Evolutionary conservation across 35 echinoderm and acorn worm species (phyloP), one percentile per base, ranked within the genome.

Genomic region (Amphiura filiformis): DNA sequence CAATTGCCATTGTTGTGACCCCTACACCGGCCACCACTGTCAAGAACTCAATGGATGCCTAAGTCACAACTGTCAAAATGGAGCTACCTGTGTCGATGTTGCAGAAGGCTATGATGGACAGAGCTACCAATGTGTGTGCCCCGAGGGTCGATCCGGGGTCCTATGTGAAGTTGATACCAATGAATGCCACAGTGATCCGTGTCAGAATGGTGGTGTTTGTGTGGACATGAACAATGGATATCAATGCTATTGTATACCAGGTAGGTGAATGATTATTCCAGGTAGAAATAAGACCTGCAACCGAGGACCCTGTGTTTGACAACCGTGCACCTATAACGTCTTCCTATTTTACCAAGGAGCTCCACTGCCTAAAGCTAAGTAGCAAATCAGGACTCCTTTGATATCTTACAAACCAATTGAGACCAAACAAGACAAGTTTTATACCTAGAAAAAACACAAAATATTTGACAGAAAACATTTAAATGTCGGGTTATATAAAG

Each of bases 101-200:
- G 75, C 56, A n/a, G 89, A 97, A 82, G 95, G 95, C 13, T 97
- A 94, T 34, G 77, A 80, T 15, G 89, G 92, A 13, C 34, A 86
- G 11, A 86, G 82, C 78, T 97, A 94, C 80, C 77, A 89, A 41
- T 97, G 95, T 80, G 39, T 86, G 49, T 97, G 95, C 76, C 95
- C 86, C 11, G 81, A 88, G 31, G 95, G 95, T 42, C 87, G 87
- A 78, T 82, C 76, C 22, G 95, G 95, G 22, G 52, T 87, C n/a
- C 89, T 86, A 40, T 97, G 95, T 57, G 92, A 94, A 28, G 42
- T 94, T 4, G 92, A 97, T 38, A 89, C 92, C 11, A 89, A 97
- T 37, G 95, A 97, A 81, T 97, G 95, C 39, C 81, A 77, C 36
- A 97, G 95, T 56, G 91, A 86, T 87, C 95, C 95, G 1, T 97